These are phyloP conservation scores for Acrocephalus arundinaceus DNA, from an alignment of 2,113 vertebrate genomes.

Conservation along the genomic window DNA sequence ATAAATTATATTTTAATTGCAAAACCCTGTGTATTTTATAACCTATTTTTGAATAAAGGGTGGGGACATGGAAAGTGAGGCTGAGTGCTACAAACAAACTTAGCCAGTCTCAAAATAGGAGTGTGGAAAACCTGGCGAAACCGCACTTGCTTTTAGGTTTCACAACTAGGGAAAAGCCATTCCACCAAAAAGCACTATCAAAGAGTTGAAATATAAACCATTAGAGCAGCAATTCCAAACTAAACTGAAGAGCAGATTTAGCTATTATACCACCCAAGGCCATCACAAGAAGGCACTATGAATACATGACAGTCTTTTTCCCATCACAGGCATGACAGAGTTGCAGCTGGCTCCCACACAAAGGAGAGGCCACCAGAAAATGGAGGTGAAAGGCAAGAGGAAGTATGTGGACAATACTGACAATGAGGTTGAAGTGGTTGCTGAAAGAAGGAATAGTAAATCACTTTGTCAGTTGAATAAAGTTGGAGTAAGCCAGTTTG, in stretches of 20 bases:
- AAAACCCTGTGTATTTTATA: neutral
- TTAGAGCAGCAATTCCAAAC: neutral
- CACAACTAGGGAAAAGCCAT: neutral
- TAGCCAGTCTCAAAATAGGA: neutral
- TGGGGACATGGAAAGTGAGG: neutral
- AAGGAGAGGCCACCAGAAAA: neutral
- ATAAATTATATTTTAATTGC: neutral
- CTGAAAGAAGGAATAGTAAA: neutral
- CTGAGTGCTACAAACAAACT: neutral
- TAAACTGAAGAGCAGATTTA: neutral
- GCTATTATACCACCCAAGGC: neutral
- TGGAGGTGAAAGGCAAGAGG: neutral
- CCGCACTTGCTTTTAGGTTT: neutral
- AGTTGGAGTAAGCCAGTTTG: neutral
- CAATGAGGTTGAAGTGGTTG: neutral
- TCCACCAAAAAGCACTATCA: neutral
- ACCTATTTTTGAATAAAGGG: constrained; percentile 11
- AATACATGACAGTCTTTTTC: neutral
- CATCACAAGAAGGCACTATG: neutral
- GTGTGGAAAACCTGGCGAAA: neutral
- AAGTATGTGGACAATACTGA: neutral
- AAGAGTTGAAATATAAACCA: neutral
- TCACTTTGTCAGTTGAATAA: neutral
- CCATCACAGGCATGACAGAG: neutral
- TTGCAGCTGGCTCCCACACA: neutral